These are phyloP conservation scores for Montipora capricornis DNA, from an alignment of 64 coral and sea anemone species.

Conservation along the genomic window DNA sequence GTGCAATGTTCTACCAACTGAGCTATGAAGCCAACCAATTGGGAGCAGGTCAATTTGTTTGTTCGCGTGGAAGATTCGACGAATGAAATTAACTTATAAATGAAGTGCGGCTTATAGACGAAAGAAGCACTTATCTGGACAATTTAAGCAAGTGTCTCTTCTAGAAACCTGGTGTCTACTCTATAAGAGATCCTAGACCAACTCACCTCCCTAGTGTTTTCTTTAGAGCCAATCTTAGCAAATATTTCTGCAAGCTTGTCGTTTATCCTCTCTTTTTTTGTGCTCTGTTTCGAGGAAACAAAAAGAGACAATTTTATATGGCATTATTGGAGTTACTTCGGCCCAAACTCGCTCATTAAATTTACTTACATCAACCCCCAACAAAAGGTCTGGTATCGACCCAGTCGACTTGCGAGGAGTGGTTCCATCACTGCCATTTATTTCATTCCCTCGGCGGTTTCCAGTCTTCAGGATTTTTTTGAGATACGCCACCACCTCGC, in stretches of 20 bases:
- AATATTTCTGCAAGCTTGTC: slow-evolving; percentile 95
- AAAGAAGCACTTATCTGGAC: too few species aligned
- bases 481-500: slow-evolving; percentile 80
- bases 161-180: too few species aligned
- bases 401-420: slow-evolving; percentile 36
- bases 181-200: too few species aligned
- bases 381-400: slow-evolving; percentile 76
- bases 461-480: slow-evolving; percentile 80
- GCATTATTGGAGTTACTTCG: not conserved
- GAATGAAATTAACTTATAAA: too few species aligned
- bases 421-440: slow-evolving; percentile 25
- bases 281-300: slow-evolving; percentile 18
- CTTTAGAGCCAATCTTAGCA: slow-evolving; percentile 94
- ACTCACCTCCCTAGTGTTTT: slow-evolving; percentile 93
- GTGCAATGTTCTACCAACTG: too few species aligned
- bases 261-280: slow-evolving; percentile 75
- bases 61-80: too few species aligned
- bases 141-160: too few species aligned
- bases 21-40: too few species aligned
- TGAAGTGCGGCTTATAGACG: too few species aligned
- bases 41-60: too few species aligned
- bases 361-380: slow-evolving; percentile 81
- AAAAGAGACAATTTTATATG: not conserved
- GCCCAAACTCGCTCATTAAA: too few species aligned
- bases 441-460: slow-evolving; percentile 1